phyloP scores from a whole-genome alignment of 2,113 vertebrate species.

The Caloenas nicobarica region DNA sequence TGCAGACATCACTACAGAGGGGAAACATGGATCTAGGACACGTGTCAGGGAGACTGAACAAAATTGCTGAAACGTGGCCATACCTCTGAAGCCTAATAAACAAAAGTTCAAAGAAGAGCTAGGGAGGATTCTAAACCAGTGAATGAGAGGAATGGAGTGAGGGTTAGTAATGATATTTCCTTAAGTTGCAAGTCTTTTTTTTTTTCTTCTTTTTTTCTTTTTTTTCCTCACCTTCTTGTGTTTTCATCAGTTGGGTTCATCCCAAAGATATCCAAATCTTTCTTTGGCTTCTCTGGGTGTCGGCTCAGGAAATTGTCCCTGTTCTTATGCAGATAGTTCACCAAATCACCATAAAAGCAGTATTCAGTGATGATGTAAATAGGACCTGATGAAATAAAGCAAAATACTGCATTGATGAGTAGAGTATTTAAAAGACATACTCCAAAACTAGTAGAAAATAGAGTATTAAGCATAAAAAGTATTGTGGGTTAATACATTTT shows the following conservation, averaged over 20 bases:
- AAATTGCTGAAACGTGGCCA: not conserved
- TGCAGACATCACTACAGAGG: not conserved
- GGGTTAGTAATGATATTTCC: not conserved
- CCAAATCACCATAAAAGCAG: conserved; percentile 96
- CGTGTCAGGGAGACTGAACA: not conserved
- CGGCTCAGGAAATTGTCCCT: conserved; percentile 90
- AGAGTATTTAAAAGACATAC: not conserved
- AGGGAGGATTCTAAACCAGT: not conserved
- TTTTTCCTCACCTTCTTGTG: conserved; percentile 85
- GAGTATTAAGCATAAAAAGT: not conserved
- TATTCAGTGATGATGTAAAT: conserved; percentile 99
- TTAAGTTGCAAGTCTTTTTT: not conserved
- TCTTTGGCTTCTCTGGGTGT: conserved; percentile 91
- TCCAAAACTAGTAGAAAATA: not conserved
- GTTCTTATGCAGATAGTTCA: conserved; percentile 98
- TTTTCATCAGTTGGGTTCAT: conserved; percentile 93
- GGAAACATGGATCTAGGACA: not conserved
- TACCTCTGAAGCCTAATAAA: not conserved
- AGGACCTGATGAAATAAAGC: conserved; percentile 81
- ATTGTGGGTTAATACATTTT: not conserved
- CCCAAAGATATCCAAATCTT: conserved; percentile 96
- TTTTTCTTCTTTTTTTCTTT: not conserved
- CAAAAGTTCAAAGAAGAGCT: not conserved
- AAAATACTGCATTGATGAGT: not conserved
- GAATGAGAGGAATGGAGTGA: not conserved